Conservation (phyloP, 2,113 vertebrate genomes). For the Vicugna pacos region DNA sequence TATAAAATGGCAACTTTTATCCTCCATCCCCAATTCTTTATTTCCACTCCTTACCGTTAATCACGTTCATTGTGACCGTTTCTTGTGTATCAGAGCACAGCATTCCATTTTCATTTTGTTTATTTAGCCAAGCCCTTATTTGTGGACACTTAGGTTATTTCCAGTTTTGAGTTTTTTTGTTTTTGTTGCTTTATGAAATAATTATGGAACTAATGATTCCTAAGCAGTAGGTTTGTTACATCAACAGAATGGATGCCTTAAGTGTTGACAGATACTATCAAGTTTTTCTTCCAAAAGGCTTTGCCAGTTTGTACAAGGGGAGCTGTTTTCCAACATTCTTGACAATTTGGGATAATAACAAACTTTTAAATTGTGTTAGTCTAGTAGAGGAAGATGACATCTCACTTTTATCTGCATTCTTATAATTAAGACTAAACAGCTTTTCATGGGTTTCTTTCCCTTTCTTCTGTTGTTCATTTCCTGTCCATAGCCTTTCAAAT, state of each 20-base stretch:
- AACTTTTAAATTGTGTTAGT: not conserved
- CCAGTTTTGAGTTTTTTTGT: not conserved
- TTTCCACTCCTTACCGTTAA: not conserved
- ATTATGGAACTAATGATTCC: not conserved
- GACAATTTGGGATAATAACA: not conserved
- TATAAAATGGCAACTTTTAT: not conserved
- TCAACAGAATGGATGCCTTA: not conserved
- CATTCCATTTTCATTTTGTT: not conserved
- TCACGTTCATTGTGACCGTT: not conserved
- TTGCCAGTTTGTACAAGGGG: not conserved
- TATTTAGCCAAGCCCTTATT: not conserved
- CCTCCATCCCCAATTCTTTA: not conserved
- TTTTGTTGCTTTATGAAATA: conserved; percentile 31
- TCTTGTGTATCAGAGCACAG: not conserved
- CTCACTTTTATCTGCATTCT: not conserved
- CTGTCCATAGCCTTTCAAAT: not conserved
- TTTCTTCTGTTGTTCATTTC: conserved; percentile 17
- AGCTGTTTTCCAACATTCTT: not conserved
- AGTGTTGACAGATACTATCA: not conserved
- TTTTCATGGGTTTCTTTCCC: not conserved
- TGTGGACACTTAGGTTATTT: not conserved
- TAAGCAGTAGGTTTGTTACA: not conserved
- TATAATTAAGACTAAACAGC: not conserved
- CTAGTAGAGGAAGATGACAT: not conserved
- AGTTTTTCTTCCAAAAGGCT: not conserved